phyloP scores from a whole-genome alignment of 2,888 invertebrate genomes.

The Pheosia tremula region DNA sequence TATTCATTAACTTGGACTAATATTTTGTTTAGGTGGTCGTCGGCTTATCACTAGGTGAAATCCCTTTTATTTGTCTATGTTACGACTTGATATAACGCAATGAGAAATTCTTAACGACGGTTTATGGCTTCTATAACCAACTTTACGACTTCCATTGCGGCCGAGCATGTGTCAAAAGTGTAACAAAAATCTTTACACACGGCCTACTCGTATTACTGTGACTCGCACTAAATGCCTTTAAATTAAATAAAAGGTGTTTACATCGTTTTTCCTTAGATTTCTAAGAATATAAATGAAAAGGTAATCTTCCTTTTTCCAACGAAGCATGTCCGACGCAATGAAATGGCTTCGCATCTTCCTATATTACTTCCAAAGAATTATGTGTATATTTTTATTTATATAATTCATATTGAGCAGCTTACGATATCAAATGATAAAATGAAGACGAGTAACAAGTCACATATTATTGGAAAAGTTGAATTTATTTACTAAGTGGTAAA shows the following conservation, averaged over 20 bases:
- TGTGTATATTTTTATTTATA: slow-evolving; percentile 31
- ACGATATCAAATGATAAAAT: slow-evolving; percentile 9
- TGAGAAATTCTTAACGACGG: slow-evolving; percentile 74
- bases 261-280: slow-evolving; percentile 18
- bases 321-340: slow-evolving; percentile 11
- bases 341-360: slow-evolving; percentile 23
- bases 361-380: slow-evolving; percentile 22
- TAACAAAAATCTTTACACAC: slow-evolving; percentile 36
- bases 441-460: slow-evolving; percentile 4
- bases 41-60: slow-evolving; percentile 44
- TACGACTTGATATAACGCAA: slow-evolving; percentile 61
- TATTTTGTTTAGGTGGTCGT: slow-evolving; percentile 48
- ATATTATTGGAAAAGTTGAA: not conserved
- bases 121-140: slow-evolving; percentile 74
- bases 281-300: slow-evolving; percentile 28
- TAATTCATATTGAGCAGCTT: slow-evolving; percentile 29
- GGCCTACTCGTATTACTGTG: slow-evolving; percentile 29
- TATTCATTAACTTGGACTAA: slow-evolving; percentile 51
- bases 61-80: slow-evolving; percentile 56
- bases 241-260: slow-evolving; percentile 22
- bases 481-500: not conserved
- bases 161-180: slow-evolving; percentile 67
- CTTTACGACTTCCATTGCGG: slow-evolving; percentile 70
- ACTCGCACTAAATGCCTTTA: slow-evolving; percentile 12
- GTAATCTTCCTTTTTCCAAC: slow-evolving; percentile 44